Percentiles rank a stretch among this genome's conserved stretches.
Conservation (phyloP, 2,113 vertebrate genomes). For the Struthio camelus region DNA sequence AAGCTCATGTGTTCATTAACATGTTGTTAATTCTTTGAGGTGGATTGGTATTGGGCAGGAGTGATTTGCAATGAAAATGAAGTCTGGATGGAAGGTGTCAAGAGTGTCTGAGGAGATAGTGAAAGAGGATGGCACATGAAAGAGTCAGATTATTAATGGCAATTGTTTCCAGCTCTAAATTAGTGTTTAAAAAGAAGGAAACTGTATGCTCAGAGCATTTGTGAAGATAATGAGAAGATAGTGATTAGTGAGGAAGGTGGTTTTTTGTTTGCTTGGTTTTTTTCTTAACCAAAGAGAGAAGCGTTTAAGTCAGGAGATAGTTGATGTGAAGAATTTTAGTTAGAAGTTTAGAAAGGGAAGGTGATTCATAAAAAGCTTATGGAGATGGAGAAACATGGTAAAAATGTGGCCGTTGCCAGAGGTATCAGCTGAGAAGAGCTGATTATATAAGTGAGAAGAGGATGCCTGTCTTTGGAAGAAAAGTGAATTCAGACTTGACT, state of each 20-base stretch:
- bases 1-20: neutral
- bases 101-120: neutral
- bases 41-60: neutral
- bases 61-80: neutral
- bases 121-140: neutral
- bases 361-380: no score
- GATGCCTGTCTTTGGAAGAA: neutral
- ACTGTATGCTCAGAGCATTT: neutral
- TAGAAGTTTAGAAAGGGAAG: neutral
- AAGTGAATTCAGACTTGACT: neutral
- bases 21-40: neutral
- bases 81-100: neutral
- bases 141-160: neutral
- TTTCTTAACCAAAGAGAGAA: neutral
- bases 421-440: neutral
- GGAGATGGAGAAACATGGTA: neutral
- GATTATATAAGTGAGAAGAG: neutral
- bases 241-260: neutral
- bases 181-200: neutral
- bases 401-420: neutral
- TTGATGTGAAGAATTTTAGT: neutral
- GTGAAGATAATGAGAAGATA: neutral
- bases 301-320: neutral
- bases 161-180: neutral
- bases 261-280: neutral